phyloP scores from a whole-genome alignment of 2,113 vertebrate species.

The Panthera leo region DNA sequence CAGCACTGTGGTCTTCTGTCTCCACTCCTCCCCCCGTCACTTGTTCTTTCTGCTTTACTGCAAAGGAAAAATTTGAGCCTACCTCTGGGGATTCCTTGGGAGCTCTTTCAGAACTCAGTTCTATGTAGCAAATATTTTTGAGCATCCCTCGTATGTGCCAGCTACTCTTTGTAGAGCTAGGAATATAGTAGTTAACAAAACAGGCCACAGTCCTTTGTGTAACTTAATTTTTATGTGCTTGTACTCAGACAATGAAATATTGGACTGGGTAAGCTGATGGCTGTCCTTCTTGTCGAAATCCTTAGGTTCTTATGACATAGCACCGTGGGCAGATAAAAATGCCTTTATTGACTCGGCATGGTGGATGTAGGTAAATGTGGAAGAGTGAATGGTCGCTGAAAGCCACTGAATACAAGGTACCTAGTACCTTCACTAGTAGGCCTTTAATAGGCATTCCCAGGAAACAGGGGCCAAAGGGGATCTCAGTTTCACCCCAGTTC shows the following conservation, averaged over 20 bases:
- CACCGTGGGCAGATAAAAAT: not conserved
- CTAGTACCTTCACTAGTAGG: not conserved
- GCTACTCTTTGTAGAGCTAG: not conserved
- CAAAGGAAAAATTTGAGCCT: not conserved
- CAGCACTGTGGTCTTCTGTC: not conserved
- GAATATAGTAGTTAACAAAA: not conserved
- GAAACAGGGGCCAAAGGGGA: not conserved
- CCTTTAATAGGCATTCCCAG: not conserved
- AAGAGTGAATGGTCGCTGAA: not conserved
- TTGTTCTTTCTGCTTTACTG: not conserved
- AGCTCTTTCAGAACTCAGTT: not conserved
- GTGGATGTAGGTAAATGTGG: not conserved
- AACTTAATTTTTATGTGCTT: not conserved
- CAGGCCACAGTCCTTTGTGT: not conserved
- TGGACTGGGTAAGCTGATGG: not conserved
- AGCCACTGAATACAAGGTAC: not conserved
- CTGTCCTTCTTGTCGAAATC: not conserved
- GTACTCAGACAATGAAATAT: not conserved
- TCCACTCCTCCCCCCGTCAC: fast-evolving
- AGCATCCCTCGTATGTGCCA: not conserved
- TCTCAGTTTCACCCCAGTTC: not conserved
- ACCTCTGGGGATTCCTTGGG: not conserved
- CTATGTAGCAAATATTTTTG: not conserved
- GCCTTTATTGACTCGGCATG: not conserved
- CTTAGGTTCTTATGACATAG: not conserved